Percentiles rank a stretch among this genome's conserved stretches.
These are phyloP conservation scores for Coccyzus lansbergi DNA, from an alignment of 2,797 vertebrate species.

Conservation along the genomic window DNA sequence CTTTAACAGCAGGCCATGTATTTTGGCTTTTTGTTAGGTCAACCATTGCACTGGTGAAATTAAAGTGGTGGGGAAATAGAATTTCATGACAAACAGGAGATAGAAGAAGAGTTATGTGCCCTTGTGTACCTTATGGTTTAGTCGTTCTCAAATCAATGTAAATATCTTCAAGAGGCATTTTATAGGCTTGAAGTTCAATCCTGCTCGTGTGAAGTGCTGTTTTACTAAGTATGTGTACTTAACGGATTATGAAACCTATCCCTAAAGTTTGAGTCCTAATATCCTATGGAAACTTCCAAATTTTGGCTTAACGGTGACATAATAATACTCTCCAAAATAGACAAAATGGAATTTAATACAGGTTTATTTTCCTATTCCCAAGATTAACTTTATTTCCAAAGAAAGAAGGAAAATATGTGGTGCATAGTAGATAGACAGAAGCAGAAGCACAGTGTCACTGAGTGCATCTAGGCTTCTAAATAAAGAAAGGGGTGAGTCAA, in stretches of 20 bases:
- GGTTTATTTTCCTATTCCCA: neutral
- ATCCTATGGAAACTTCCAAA: neutral
- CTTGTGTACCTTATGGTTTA: fast-evolving
- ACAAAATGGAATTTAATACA: neutral
- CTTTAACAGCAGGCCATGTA: neutral
- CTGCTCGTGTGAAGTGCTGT: neutral
- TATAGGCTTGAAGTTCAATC: neutral
- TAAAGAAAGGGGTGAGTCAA: neutral
- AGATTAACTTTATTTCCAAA: neutral
- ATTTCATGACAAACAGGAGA: neutral
- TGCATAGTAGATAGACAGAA: neutral
- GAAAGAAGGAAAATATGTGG: neutral
- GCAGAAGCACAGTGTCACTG: neutral
- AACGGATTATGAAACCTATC: neutral
- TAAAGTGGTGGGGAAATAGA: neutral
- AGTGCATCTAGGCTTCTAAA: neutral
- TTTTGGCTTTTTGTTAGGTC: neutral
- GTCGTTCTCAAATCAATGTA: neutral
- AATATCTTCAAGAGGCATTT: neutral
- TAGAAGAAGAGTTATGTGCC: neutral
- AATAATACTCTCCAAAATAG: neutral
- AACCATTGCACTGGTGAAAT: neutral
- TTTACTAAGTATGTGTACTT: neutral
- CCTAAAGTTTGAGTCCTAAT: neutral
- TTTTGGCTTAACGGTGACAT: neutral